A percentile compares a stretch with the other conserved stretches of the same genome.
These are phyloP conservation scores for Hipparchia semele DNA, from an alignment of 2,888 invertebrate species.

Conservation along the genomic window DNA sequence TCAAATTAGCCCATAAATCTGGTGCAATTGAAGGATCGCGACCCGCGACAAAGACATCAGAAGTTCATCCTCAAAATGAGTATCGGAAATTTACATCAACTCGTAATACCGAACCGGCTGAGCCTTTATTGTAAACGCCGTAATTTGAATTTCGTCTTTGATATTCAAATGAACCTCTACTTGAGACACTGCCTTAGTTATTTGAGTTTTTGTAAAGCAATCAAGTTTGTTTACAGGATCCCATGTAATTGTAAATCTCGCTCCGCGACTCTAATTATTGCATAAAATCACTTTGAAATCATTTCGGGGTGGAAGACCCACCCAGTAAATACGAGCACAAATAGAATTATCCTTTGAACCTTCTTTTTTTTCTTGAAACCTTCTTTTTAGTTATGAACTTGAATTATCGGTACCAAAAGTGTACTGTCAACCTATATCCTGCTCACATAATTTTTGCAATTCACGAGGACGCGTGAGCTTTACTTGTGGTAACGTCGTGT, in stretches of 20 bases:
- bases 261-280: slow-evolving; percentile 79
- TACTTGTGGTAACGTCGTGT: no score
- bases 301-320: slow-evolving; percentile 45
- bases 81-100: slow-evolving; percentile 82
- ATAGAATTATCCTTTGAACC: neutral
- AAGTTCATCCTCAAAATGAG: slow-evolving; percentile 80
- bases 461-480: no score
- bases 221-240: slow-evolving; percentile 81
- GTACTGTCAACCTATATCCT: no score
- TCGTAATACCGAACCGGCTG: slow-evolving; percentile 79
- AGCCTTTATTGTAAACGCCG: slow-evolving; percentile 82
- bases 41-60: slow-evolving; percentile 70
- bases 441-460: no score
- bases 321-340: slow-evolving; percentile 41
- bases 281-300: slow-evolving; percentile 69
- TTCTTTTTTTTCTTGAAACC: no score
- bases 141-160: slow-evolving; percentile 83
- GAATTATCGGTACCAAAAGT: no score
- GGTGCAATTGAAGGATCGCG: slow-evolving; percentile 49
- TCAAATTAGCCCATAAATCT: slow-evolving; percentile 45
- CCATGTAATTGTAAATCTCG: slow-evolving; percentile 81
- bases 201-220: slow-evolving; percentile 83
- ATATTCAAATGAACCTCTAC: slow-evolving; percentile 82
- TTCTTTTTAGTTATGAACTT: no score
- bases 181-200: slow-evolving; percentile 83